Evolutionary conservation across 2,113 vertebrate species (phyloP).

Genomic region (Anolis carolinensis): DNA sequence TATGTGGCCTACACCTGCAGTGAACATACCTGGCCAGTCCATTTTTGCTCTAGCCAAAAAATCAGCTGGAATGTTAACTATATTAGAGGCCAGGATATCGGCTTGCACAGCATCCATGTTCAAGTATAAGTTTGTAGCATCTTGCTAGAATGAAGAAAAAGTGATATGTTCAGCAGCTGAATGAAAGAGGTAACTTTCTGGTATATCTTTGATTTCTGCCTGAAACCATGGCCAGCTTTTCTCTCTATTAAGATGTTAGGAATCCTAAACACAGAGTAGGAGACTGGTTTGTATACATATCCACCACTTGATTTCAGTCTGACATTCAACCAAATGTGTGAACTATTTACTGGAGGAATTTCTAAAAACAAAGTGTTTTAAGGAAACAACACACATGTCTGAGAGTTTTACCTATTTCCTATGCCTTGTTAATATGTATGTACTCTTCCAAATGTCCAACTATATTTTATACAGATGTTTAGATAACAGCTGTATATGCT

Average conservation of each 20-base stretch:
- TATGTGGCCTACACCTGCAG: neutral
- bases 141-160: slow-evolving; percentile 61
- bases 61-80: slow-evolving; percentile 61
- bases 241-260: too few relatives aligned
- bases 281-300: neutral
- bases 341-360: neutral
- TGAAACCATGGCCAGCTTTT: neutral
- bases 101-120: slow-evolving; percentile 77
- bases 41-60: neutral
- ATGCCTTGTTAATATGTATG: too few relatives aligned
- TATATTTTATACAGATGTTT: too few relatives aligned
- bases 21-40: neutral
- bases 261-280: neutral
- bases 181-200: neutral
- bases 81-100: slow-evolving; percentile 73
- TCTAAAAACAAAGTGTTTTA: too few relatives aligned
- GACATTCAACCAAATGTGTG: neutral
- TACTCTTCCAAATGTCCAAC: too few relatives aligned
- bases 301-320: neutral
- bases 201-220: neutral
- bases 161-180: neutral
- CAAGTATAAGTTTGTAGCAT: slow-evolving; percentile 76
- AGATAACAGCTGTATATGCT: too few relatives aligned
- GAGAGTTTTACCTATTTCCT: too few relatives aligned
- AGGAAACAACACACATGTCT: too few relatives aligned